Percentiles rank a stretch among this genome's conserved stretches.
phyloP scores from a whole-genome alignment of 1,140 invertebrate species.

The Hetaerina americana region DNA sequence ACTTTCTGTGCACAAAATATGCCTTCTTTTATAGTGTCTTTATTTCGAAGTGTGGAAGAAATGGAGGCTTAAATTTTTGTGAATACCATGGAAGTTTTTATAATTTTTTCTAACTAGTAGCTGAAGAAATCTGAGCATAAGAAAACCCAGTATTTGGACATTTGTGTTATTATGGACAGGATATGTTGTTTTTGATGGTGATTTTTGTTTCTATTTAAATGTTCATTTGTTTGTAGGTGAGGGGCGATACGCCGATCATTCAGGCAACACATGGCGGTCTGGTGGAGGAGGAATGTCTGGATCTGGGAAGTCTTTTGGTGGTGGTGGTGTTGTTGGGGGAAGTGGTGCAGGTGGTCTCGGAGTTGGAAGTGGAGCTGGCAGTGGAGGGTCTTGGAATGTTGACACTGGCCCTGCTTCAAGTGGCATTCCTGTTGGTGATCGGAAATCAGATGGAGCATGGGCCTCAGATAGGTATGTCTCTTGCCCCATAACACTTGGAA shows the following conservation, averaged over 20 bases:
- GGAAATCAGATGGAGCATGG: not conserved
- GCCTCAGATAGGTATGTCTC: not conserved
- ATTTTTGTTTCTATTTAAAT: too few species aligned
- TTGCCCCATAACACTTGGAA: too few species aligned
- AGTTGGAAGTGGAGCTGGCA: not conserved
- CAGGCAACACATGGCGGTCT: not conserved
- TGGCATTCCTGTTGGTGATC: not conserved
- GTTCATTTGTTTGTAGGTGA: not conserved
- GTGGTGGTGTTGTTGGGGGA: not conserved
- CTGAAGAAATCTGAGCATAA: too few species aligned
- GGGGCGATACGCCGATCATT: not conserved
- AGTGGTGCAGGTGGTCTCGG: not conserved
- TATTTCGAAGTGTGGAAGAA: too few species aligned
- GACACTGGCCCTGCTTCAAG: not conserved
- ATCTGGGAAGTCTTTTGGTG: not conserved
- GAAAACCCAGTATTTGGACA: too few species aligned
- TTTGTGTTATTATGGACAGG: too few species aligned
- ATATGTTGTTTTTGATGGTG: too few species aligned
- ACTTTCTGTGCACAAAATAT: too few species aligned
- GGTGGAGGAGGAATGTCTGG: not conserved
- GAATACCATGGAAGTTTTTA: too few species aligned
- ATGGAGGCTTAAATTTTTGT: too few species aligned
- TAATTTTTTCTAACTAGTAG: too few species aligned
- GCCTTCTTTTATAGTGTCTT: too few species aligned
- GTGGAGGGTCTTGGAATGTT: not conserved